phyloP scores from a whole-genome alignment of 2,888 invertebrate species.

The Syrista parreyssii region DNA sequence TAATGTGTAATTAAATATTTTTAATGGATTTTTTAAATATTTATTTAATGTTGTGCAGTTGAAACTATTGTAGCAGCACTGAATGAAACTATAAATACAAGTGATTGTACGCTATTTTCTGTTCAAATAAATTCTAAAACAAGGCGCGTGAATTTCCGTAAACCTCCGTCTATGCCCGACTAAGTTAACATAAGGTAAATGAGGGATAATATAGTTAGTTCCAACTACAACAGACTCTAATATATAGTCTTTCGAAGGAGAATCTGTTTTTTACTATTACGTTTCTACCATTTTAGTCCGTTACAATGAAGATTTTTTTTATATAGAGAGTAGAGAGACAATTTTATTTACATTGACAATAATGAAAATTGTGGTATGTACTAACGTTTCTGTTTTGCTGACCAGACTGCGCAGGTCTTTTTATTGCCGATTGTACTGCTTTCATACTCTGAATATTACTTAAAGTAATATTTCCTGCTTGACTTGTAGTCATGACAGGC shows the following conservation, averaged over 20 bases:
- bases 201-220: neutral
- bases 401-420: slow-evolving; percentile 66
- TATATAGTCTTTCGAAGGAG: neutral
- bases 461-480: slow-evolving; percentile 53
- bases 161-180: neutral
- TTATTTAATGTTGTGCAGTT: neutral
- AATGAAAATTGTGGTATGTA: slow-evolving; percentile 1
- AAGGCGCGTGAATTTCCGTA: neutral
- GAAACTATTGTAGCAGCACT: neutral
- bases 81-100: neutral
- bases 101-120: too few relatives aligned
- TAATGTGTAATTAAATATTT: slow-evolving; percentile 8
- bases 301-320: neutral
- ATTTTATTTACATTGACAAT: neutral
- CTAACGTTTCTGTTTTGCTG: slow-evolving; percentile 61
- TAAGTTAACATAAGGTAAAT: neutral
- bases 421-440: slow-evolving; percentile 50
- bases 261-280: neutral
- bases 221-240: neutral
- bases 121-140: too few relatives aligned
- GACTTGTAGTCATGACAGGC: slow-evolving; percentile 53
- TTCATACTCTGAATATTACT: slow-evolving; percentile 57
- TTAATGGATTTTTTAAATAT: neutral
- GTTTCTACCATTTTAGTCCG: neutral
- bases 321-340: neutral